These are phyloP conservation scores for Napeogenes sylphis DNA, from an alignment of 2,888 invertebrate species.

Conservation along the genomic window DNA sequence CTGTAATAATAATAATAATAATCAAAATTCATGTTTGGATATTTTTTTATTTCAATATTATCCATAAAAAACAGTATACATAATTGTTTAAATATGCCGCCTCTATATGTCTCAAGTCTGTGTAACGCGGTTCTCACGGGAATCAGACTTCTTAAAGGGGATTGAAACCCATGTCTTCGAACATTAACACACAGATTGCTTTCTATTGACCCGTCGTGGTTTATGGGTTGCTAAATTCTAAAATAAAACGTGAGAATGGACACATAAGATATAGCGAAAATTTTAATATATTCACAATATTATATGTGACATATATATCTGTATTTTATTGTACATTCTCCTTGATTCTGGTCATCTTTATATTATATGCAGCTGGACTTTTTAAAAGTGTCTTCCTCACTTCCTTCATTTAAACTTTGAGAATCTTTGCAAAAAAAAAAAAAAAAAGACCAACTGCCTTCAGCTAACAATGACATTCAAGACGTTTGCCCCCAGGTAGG, in stretches of 20 bases:
- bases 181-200: conserved; percentile 43
- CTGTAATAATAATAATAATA: too few species aligned
- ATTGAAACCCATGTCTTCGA: conserved; percentile 31
- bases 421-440: conserved; percentile 37
- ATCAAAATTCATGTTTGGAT: too few species aligned
- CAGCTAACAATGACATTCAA: conserved; percentile 48
- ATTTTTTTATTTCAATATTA: too few species aligned
- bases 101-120: conserved; percentile 30
- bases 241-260: conserved; percentile 16
- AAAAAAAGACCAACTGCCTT: conserved; percentile 47
- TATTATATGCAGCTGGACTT: too few species aligned
- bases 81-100: neutral
- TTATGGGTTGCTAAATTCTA: conserved; percentile 30
- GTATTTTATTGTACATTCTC: too few species aligned
- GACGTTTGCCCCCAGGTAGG: conserved; percentile 57
- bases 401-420: too few species aligned
- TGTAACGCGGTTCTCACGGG: conserved; percentile 64
- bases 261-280: too few species aligned
- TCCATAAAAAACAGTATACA: too few species aligned
- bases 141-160: conserved; percentile 68
- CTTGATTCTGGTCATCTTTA: too few species aligned
- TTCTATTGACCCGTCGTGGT: conserved; percentile 32
- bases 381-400: too few species aligned
- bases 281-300: too few species aligned
- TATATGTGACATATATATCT: too few species aligned